Percentiles rank a stretch among this genome's conserved stretches.
Conservation (phyloP, 2,797 vertebrate species). For the Xerus rutilus region DNA sequence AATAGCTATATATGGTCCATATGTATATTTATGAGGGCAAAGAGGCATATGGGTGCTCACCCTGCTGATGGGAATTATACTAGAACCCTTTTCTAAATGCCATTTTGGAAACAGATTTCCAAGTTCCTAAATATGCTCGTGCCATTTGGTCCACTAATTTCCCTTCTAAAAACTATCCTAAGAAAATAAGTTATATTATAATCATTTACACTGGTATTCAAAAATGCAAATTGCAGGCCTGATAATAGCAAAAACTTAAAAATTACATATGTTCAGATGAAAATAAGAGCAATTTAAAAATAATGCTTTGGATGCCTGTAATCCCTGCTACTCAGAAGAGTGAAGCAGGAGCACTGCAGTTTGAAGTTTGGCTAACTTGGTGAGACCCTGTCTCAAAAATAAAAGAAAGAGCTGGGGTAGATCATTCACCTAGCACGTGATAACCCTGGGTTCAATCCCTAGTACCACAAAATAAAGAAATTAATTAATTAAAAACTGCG, state of each 20-base stretch:
- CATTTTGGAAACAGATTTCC: neutral
- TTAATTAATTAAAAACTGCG: neutral
- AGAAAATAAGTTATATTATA: neutral
- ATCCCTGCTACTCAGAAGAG: neutral
- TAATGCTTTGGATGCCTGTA: neutral
- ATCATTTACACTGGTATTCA: neutral
- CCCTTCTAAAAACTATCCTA: neutral
- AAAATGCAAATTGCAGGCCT: neutral
- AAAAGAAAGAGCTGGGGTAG: neutral
- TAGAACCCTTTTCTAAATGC: neutral
- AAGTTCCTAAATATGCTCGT: neutral
- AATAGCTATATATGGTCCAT: neutral
- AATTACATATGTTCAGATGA: neutral
- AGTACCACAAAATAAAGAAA: no score
- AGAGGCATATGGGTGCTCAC: neutral
- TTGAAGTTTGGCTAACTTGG: neutral
- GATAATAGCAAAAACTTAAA: neutral
- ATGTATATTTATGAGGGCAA: neutral
- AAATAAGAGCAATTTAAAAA: slow-evolving; percentile 16
- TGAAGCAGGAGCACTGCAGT: neutral
- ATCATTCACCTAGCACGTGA: neutral
- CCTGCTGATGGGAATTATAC: neutral
- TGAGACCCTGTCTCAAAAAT: neutral
- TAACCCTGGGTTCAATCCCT: neutral
- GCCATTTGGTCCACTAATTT: neutral